Evolutionary conservation across 1,140 invertebrate genomes (phyloP).

Genomic region (Leptoteleia sp.): DNA sequence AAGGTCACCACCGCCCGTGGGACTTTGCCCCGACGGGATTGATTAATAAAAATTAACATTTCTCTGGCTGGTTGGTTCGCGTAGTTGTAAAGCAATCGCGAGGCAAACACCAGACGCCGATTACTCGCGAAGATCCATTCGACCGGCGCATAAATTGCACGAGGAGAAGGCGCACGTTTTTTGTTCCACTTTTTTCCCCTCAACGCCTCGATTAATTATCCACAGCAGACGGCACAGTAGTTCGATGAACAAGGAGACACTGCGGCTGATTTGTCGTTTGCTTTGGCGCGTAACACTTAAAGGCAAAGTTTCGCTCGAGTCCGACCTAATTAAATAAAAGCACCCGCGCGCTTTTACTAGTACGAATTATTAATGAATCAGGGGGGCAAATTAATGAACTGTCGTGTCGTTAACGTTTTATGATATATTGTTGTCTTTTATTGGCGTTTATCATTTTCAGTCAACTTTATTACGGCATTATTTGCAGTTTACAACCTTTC

Average conservation of each 20-base stretch:
- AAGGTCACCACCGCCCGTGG: slow-evolving; percentile 48
- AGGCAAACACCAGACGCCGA: slow-evolving; percentile 53
- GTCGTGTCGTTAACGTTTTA: not conserved
- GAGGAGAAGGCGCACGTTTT: slow-evolving; percentile 22
- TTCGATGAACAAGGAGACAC: slow-evolving; percentile 36
- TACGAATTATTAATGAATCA: slow-evolving; percentile 18
- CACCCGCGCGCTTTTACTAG: slow-evolving; percentile 16
- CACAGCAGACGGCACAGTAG: slow-evolving; percentile 37
- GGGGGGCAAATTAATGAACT: slow-evolving; percentile 11
- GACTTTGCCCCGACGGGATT: slow-evolving; percentile 54
- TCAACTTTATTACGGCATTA: too few relatives aligned
- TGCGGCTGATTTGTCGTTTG: slow-evolving; percentile 37
- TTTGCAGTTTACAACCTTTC: too few relatives aligned
- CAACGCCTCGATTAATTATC: slow-evolving; percentile 43
- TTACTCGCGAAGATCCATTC: slow-evolving; percentile 44
- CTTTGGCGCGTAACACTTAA: slow-evolving; percentile 25
- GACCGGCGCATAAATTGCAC: slow-evolving; percentile 48
- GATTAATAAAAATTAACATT: slow-evolving; percentile 68
- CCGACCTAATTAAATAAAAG: slow-evolving; percentile 45
- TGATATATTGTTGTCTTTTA: too few relatives aligned
- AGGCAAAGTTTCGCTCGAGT: slow-evolving; percentile 35
- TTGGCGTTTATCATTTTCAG: too few relatives aligned
- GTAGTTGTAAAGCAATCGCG: slow-evolving; percentile 40
- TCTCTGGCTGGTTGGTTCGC: slow-evolving; percentile 12
- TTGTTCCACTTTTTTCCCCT: slow-evolving; percentile 26